Conservation (phyloP, 2,888 invertebrate genomes). For the Meteorus cinctellus region DNA sequence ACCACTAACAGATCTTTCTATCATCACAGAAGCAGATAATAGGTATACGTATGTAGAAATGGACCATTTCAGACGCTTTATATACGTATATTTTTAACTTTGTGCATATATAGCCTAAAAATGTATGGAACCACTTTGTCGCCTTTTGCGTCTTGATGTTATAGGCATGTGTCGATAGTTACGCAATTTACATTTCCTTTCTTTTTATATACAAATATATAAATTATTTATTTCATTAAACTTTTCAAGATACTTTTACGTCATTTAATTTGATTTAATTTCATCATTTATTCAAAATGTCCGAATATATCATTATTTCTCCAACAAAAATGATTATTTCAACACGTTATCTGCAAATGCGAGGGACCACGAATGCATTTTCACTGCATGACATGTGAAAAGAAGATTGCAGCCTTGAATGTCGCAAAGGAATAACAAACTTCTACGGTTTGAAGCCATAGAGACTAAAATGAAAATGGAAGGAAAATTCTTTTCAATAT, state of each 20-base stretch:
- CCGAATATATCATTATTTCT: neutral
- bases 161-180: neutral
- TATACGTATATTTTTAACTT: too few species aligned
- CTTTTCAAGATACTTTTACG: neutral
- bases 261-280: neutral
- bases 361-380: conserved; percentile 37
- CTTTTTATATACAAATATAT: conserved; percentile 8
- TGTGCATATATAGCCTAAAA: neutral
- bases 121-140: neutral
- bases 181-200: neutral
- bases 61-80: neutral
- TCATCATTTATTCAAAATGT: neutral
- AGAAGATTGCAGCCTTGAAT: conserved; percentile 13
- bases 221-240: conserved; percentile 9
- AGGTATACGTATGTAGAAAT: conserved; percentile 2
- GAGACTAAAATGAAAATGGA: neutral
- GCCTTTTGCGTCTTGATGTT: neutral
- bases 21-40: neutral
- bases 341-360: conserved; percentile 5
- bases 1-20: neutral
- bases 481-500: neutral
- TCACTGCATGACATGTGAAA: neutral
- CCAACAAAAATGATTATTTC: neutral
- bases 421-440: neutral
- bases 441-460: neutral